A percentile compares a stretch with the other conserved stretches of the same genome.
These are phyloP conservation scores for Ypsolopha sequella DNA, from an alignment of 2,888 invertebrate genomes.

Conservation along the genomic window DNA sequence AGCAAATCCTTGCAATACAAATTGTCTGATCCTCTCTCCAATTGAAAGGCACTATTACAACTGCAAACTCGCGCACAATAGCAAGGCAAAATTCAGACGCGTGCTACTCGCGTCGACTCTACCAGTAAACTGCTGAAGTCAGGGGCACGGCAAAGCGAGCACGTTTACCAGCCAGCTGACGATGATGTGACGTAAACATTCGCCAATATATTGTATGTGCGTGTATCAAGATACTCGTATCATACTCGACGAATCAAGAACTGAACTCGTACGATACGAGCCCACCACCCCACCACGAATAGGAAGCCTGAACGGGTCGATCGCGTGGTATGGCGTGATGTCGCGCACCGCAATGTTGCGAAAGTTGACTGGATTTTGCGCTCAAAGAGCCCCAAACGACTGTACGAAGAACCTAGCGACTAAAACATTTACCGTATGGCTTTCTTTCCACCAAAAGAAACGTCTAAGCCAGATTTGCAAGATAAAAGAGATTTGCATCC, in stretches of 20 bases:
- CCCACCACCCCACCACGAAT: constrained; percentile 4
- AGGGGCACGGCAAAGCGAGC: constrained; percentile 6
- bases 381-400: too few species aligned
- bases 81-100: constrained; percentile 30
- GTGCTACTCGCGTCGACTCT: constrained; percentile 34
- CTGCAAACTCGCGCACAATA: constrained; percentile 24
- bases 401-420: too few species aligned
- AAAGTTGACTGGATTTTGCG: constrained; percentile 25
- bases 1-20: not conserved
- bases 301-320: constrained; percentile 19
- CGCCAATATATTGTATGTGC: not conserved
- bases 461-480: too few species aligned
- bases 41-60: constrained; percentile 5
- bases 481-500: not conserved
- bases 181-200: constrained; percentile 33
- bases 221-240: not conserved
- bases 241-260: too few species aligned
- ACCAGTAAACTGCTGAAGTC: constrained; percentile 30
- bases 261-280: not conserved
- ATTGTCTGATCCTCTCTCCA: not conserved
- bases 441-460: too few species aligned
- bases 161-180: constrained; percentile 22
- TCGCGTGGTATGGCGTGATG: constrained; percentile 61
- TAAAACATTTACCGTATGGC: too few species aligned
- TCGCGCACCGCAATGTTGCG: constrained; percentile 40